Conservation (phyloP, 2,888 invertebrate species). For the Patella caerulea region DNA sequence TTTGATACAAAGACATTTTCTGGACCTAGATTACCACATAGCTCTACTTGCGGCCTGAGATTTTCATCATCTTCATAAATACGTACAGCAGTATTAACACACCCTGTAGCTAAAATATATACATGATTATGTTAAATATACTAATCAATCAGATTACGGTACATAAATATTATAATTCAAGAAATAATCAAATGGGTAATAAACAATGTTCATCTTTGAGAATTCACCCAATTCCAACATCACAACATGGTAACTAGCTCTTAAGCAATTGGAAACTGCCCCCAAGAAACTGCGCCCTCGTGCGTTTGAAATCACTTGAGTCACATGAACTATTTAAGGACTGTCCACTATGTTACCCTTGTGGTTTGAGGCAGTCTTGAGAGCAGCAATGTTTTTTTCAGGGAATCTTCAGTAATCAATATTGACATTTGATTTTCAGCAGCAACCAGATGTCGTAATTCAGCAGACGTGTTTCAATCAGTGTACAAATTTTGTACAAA, state of each 20-base stretch:
- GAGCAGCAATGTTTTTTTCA: no score
- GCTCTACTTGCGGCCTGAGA: constrained; percentile 44
- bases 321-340: no score
- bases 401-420: no score
- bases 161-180: neutral
- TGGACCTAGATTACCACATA: constrained; percentile 72
- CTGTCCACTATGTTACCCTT: no score
- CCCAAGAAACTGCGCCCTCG: no score
- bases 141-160: neutral
- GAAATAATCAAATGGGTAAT: neutral
- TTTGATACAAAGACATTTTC: constrained; percentile 90
- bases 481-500: no score
- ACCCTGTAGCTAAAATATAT: constrained; percentile 43
- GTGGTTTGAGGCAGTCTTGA: no score
- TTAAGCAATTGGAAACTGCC: no score
- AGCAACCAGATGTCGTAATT: no score
- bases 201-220: neutral
- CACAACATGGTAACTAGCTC: neutral
- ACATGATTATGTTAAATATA: neutral
- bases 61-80: constrained; percentile 48
- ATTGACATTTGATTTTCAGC: no score
- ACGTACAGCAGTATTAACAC: constrained; percentile 62
- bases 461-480: no score
- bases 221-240: neutral
- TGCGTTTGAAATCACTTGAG: no score